Percentiles rank a stretch among this genome's conserved stretches.
Evolutionary conservation across 2,888 invertebrate species (phyloP).

Genomic region (Elysia crispata): DNA sequence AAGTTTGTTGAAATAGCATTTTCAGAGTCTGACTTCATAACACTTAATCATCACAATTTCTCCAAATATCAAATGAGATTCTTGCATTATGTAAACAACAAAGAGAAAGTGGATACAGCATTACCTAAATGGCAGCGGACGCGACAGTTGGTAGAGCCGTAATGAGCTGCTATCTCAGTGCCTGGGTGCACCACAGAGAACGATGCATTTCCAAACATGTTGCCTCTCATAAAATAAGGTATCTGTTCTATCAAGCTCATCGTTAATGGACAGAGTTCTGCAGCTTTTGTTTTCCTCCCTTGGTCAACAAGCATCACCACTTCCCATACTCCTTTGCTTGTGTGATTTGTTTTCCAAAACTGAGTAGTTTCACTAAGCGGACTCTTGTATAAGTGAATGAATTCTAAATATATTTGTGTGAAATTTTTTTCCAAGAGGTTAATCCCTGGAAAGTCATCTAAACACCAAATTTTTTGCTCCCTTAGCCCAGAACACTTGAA

Average conservation of each 20-base stretch:
- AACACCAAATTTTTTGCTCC: slow-evolving; percentile 49
- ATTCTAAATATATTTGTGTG: slow-evolving; percentile 48
- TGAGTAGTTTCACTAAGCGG: slow-evolving; percentile 19
- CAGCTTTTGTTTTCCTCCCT: slow-evolving; percentile 64
- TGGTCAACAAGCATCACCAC: slow-evolving; percentile 73
- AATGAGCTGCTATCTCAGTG: slow-evolving; percentile 69
- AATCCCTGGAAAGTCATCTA: slow-evolving; percentile 45
- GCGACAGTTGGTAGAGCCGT: slow-evolving; percentile 74
- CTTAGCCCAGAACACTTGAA: slow-evolving; percentile 52
- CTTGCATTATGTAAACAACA: too few relatives aligned
- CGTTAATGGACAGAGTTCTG: slow-evolving; percentile 66
- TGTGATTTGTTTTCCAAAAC: slow-evolving; percentile 68
- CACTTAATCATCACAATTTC: too few relatives aligned
- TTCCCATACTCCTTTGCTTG: slow-evolving; percentile 68
- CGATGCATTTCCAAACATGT: slow-evolving; percentile 73
- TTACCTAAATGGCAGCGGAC: slow-evolving; percentile 74
- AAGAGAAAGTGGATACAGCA: too few relatives aligned
- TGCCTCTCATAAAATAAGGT: slow-evolving; percentile 63
- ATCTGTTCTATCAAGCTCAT: slow-evolving; percentile 58
- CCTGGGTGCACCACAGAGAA: slow-evolving; percentile 74
- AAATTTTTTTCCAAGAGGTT: slow-evolving; percentile 35
- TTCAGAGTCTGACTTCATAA: too few relatives aligned
- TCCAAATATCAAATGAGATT: too few relatives aligned
- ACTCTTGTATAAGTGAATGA: slow-evolving; percentile 46
- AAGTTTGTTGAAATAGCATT: too few relatives aligned